Conservation (phyloP, 2,888 invertebrate species). For the Drosophila kambysellisi region DNA sequence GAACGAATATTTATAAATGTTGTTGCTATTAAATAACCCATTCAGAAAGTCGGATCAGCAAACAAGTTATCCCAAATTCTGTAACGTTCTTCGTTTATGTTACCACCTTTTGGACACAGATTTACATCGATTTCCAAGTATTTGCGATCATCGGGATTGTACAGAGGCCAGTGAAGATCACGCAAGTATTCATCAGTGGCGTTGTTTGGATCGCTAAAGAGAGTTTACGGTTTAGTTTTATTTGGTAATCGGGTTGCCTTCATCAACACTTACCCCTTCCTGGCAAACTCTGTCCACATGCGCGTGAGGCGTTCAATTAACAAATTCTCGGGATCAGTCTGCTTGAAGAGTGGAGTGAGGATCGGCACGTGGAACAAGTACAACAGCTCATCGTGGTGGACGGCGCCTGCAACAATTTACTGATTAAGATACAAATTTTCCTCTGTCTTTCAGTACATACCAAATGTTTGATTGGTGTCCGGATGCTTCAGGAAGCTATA, state of each 20-base stretch:
- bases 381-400: constrained; percentile 86
- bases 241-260: too few species aligned
- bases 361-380: constrained; percentile 83
- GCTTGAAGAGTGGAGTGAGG: constrained; percentile 81
- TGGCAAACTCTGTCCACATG: constrained; percentile 85
- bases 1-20: not conserved
- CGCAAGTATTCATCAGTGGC: constrained; percentile 72
- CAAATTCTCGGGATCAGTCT: constrained; percentile 84
- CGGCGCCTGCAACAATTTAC: constrained; percentile 80
- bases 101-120: constrained; percentile 65
- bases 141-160: constrained; percentile 56
- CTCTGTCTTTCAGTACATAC: constrained; percentile 71
- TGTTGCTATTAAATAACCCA: not conserved
- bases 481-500: constrained; percentile 86
- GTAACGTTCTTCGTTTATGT: constrained; percentile 68
- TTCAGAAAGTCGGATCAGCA: constrained; percentile 51
- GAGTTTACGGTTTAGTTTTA: not conserved
- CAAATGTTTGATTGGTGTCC: constrained; percentile 83
- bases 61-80: constrained; percentile 71
- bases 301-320: constrained; percentile 85
- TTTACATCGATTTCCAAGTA: constrained; percentile 81
- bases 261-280: constrained; percentile 67
- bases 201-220: constrained; percentile 81
- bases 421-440: not conserved
- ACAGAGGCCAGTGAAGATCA: constrained; percentile 73